Evolutionary conservation across 2,888 invertebrate genomes (phyloP).

Genomic region (Ametastegia equiseti): DNA sequence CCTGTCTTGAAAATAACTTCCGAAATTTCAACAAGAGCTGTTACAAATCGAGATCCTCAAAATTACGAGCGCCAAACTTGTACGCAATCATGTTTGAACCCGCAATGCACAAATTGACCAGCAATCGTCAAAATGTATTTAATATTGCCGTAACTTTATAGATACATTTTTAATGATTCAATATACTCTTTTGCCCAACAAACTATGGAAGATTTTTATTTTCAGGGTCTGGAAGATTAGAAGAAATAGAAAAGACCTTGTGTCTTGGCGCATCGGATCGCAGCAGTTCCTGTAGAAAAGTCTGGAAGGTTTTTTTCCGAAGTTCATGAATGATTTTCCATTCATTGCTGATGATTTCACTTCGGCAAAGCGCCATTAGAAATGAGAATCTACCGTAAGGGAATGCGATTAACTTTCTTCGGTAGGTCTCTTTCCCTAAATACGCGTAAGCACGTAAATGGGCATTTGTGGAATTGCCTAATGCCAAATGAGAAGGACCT

Average conservation of each 20-base stretch:
- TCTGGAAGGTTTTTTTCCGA: no score
- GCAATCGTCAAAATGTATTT: no score
- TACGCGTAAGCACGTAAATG: neutral
- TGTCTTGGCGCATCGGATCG: no score
- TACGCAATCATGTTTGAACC: neutral
- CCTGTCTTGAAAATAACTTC: neutral
- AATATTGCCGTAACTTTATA: neutral
- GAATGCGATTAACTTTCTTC: neutral
- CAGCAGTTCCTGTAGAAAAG: no score
- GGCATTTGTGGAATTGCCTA: slow-evolving; percentile 7
- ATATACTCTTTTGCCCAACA: neutral
- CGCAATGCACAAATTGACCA: no score
- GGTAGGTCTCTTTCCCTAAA: neutral
- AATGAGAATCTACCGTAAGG: neutral
- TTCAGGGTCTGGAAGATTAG: neutral
- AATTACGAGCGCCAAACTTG: neutral
- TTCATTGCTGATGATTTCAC: no score
- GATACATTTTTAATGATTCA: neutral
- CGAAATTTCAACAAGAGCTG: neutral
- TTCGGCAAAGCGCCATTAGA: no score
- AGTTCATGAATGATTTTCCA: no score
- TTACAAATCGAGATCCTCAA: neutral
- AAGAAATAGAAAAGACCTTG: neutral
- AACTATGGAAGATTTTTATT: neutral
- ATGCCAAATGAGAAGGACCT: slow-evolving; percentile 28